These are phyloP conservation scores for Gortyna flavago DNA, from an alignment of 2,888 invertebrate species.

Conservation along the genomic window DNA sequence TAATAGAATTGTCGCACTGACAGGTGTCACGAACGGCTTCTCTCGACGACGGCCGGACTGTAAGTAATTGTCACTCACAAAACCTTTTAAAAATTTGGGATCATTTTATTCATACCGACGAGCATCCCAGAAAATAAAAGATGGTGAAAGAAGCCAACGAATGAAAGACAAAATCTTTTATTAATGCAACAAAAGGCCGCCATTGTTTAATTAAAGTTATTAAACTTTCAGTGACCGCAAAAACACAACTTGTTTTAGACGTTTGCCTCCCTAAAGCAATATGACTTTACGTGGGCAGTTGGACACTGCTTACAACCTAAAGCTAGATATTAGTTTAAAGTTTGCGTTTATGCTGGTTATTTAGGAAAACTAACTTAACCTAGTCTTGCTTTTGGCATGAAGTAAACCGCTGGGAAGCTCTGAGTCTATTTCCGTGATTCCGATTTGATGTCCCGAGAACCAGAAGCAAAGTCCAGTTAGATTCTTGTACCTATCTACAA, in stretches of 20 bases:
- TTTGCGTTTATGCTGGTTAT: slow-evolving; percentile 28
- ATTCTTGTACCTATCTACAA: background rate
- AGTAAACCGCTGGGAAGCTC: slow-evolving; percentile 11
- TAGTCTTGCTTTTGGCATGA: slow-evolving; percentile 20
- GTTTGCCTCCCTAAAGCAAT: slow-evolving; percentile 14
- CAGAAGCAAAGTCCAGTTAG: background rate
- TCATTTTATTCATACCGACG: background rate
- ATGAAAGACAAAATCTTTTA: slow-evolving; percentile 22
- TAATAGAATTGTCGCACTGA: background rate
- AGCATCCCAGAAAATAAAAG: background rate
- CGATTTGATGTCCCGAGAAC: slow-evolving; percentile 20
- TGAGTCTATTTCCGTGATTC: background rate
- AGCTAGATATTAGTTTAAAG: slow-evolving; percentile 44
- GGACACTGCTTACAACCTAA: slow-evolving; percentile 23
- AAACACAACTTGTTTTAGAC: slow-evolving; percentile 27
- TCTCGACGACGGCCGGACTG: background rate
- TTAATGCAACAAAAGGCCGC: slow-evolving; percentile 3
- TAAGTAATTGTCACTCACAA: background rate
- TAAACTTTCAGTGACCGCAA: slow-evolving; percentile 29
- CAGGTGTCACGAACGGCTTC: background rate
- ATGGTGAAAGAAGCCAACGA: background rate
- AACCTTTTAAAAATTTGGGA: background rate
- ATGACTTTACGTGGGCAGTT: slow-evolving; percentile 24
- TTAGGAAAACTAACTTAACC: slow-evolving; percentile 27
- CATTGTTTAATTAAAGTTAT: slow-evolving; percentile 30